phyloP scores from a whole-genome alignment of 2,797 vertebrate species.

The Sebastes matsubarae region DNA sequence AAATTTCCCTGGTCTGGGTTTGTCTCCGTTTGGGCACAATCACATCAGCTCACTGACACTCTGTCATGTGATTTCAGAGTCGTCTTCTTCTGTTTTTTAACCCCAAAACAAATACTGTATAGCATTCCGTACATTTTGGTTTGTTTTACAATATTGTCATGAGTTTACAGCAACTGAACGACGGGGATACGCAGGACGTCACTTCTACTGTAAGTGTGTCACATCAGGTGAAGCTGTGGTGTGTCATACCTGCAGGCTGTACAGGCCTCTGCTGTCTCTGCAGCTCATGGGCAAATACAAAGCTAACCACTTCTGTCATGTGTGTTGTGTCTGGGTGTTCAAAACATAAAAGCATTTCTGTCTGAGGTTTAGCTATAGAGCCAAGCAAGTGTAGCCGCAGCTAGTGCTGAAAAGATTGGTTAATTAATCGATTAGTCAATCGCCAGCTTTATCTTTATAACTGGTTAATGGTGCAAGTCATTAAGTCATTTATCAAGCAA shows the following conservation, averaged over 20 bases:
- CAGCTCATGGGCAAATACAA: conserved; percentile 54
- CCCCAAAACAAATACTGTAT: conserved; percentile 23
- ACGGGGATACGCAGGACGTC: conserved; percentile 4
- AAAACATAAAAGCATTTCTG: background rate
- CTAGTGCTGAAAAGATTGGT: background rate
- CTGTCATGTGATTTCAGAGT: conserved; percentile 50
- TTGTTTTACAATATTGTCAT: conserved; percentile 35
- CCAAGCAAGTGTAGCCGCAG: background rate
- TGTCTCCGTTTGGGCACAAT: conserved; percentile 33
- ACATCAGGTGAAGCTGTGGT: conserved; percentile 61
- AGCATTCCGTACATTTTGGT: conserved; percentile 1
- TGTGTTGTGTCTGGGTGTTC: conserved; percentile 22
- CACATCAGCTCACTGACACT: conserved; percentile 45
- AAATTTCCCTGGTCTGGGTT: conserved; percentile 31
- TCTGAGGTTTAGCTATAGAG: background rate
- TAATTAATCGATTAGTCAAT: background rate
- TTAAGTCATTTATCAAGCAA: background rate
- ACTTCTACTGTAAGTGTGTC: conserved; percentile 60
- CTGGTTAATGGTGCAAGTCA: background rate
- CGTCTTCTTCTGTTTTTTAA: background rate
- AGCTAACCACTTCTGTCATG: conserved; percentile 53
- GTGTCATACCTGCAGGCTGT: conserved; percentile 61
- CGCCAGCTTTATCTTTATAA: background rate
- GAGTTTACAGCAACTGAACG: conserved; percentile 19
- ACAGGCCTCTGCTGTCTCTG: conserved; percentile 59